phyloP scores from a whole-genome alignment of 2,113 vertebrate species.

The Sinocyclocheilus maitianheensis region DNA sequence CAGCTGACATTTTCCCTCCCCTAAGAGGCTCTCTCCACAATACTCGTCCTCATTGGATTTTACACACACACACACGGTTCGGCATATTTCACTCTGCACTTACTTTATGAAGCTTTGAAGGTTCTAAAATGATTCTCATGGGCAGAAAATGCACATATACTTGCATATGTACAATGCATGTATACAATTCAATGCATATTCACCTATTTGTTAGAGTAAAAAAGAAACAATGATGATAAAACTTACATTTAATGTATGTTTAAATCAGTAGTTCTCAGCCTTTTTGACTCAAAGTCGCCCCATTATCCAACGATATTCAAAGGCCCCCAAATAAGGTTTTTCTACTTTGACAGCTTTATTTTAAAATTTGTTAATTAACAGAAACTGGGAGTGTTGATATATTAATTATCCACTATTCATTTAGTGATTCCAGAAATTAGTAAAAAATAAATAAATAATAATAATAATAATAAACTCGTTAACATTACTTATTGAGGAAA shows the following conservation, averaged over 20 bases:
- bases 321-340: neutral
- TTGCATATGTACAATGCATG: no score
- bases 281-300: neutral
- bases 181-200: neutral
- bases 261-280: neutral
- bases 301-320: neutral
- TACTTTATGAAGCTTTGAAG: neutral
- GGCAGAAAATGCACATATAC: neutral
- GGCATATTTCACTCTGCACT: neutral
- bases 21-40: slow-evolving; percentile 47
- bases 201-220: neutral
- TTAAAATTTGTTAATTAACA: neutral
- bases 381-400: neutral
- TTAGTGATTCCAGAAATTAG: neutral
- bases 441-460: no score
- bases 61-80: neutral
- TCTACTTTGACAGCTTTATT: neutral
- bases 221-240: neutral
- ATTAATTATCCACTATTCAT: neutral
- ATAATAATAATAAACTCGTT: neutral
- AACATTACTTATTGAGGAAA: neutral
- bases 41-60: neutral
- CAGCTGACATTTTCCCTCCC: slow-evolving; percentile 58
- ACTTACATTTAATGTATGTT: neutral
- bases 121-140: neutral